Evolutionary conservation across 2,113 vertebrate genomes (phyloP).

Genomic region (Callocephalon fimbriatum): DNA sequence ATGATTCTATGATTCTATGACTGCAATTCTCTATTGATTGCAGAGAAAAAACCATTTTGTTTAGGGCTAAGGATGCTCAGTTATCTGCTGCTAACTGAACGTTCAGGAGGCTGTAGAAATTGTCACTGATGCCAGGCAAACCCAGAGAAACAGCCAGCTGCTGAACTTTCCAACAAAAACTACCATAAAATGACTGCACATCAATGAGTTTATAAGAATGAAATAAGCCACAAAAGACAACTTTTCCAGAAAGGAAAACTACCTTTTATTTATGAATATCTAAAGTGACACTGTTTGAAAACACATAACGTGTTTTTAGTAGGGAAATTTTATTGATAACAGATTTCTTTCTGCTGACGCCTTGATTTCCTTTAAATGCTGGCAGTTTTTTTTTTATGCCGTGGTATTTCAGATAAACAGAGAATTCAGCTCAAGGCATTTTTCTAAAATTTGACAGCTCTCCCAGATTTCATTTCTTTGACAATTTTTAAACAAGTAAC

Average conservation of each 20-base stretch:
- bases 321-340: conserved; percentile 2
- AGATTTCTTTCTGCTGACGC: background rate
- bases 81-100: background rate
- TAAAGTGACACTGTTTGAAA: conserved; percentile 2
- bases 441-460: conserved; percentile 12
- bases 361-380: background rate
- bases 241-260: background rate
- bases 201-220: background rate
- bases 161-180: background rate
- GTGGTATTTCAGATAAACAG: background rate
- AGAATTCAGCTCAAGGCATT: conserved; percentile 7
- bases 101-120: background rate
- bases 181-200: background rate
- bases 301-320: background rate
- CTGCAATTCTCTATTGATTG: background rate
- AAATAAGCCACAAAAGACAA: background rate
- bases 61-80: background rate
- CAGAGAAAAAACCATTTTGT: background rate
- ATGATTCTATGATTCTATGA: background rate
- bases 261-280: background rate
- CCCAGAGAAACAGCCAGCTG: background rate
- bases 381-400: background rate
- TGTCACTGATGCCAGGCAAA: background rate
- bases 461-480: conserved; percentile 1
- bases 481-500: background rate